phyloP scores from a whole-genome alignment of 2,888 invertebrate genomes.

The Himalopsyche japonica region DNA sequence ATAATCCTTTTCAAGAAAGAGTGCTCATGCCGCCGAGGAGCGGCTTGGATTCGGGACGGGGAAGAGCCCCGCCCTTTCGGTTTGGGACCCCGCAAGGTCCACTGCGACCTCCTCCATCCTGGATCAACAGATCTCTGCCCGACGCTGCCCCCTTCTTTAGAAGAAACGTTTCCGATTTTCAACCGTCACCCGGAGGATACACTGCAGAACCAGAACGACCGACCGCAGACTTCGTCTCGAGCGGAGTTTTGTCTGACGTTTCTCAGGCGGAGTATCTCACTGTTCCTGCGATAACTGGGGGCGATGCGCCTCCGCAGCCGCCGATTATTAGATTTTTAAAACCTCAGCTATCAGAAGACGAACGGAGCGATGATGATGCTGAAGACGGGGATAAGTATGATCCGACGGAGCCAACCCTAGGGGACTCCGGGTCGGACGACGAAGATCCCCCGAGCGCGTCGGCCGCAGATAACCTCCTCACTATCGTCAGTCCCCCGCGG shows the following conservation, averaged over 20 bases:
- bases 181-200: neutral
- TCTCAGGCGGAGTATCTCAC: neutral
- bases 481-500: slow-evolving; percentile 34
- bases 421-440: slow-evolving; percentile 51
- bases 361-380: slow-evolving; percentile 61
- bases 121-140: slow-evolving; percentile 23
- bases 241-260: neutral
- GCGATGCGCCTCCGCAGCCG: slow-evolving; percentile 46
- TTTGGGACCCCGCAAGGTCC: slow-evolving; percentile 11
- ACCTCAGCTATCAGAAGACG: slow-evolving; percentile 56
- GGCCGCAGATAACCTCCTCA: slow-evolving; percentile 31
- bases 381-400: slow-evolving; percentile 64
- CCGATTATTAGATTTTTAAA: slow-evolving; percentile 51
- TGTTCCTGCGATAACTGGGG: slow-evolving; percentile 41
- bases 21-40: slow-evolving; percentile 20
- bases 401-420: slow-evolving; percentile 59
- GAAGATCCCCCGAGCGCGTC: slow-evolving; percentile 39
- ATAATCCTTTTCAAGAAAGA: slow-evolving; percentile 26
- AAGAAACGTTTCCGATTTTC: neutral
- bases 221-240: neutral
- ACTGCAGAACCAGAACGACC: neutral
- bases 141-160: slow-evolving; percentile 14
- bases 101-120: slow-evolving; percentile 15
- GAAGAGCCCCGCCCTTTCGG: slow-evolving; percentile 21
- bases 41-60: slow-evolving; percentile 16